These are phyloP conservation scores for Battus philenor DNA, from an alignment of 1,140 invertebrate genomes.

Conservation along the genomic window DNA sequence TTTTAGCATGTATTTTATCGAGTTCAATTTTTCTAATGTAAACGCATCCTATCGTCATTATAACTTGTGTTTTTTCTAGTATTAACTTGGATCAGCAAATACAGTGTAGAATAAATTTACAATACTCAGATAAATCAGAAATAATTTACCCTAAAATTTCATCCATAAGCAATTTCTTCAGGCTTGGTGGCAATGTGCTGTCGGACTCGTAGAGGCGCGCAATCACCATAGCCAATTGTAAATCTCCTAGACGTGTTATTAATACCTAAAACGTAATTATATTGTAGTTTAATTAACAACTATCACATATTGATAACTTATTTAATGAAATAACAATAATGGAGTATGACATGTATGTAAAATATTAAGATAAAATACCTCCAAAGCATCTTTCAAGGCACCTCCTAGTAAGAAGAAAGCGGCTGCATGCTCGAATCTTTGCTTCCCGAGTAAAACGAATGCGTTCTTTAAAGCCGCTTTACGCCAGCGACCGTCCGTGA, in stretches of 20 bases:
- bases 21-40: too few relatives aligned
- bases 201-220: constrained; percentile 94
- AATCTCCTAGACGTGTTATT: constrained; percentile 94
- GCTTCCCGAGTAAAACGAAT: constrained; percentile 95
- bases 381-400: constrained; percentile 94
- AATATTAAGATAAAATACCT: constrained; percentile 77
- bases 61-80: too few relatives aligned
- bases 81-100: too few relatives aligned
- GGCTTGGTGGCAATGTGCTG: constrained; percentile 81
- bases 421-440: constrained; percentile 95
- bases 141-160: constrained; percentile 83
- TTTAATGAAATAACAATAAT: too few relatives aligned
- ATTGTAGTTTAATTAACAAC: too few relatives aligned
- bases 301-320: too few relatives aligned
- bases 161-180: constrained; percentile 86
- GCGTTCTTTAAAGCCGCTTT: constrained; percentile 99
- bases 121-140: too few relatives aligned
- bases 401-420: constrained; percentile 97
- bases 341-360: too few relatives aligned
- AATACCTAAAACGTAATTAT: constrained; percentile 85
- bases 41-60: too few relatives aligned
- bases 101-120: too few relatives aligned
- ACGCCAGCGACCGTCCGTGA: constrained; percentile 93
- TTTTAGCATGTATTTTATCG: too few relatives aligned
- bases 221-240: constrained; percentile 97